Evolutionary conservation across 92 coral and sea anemone genomes (phyloP).

Genomic region (Heliopora coerulea): DNA sequence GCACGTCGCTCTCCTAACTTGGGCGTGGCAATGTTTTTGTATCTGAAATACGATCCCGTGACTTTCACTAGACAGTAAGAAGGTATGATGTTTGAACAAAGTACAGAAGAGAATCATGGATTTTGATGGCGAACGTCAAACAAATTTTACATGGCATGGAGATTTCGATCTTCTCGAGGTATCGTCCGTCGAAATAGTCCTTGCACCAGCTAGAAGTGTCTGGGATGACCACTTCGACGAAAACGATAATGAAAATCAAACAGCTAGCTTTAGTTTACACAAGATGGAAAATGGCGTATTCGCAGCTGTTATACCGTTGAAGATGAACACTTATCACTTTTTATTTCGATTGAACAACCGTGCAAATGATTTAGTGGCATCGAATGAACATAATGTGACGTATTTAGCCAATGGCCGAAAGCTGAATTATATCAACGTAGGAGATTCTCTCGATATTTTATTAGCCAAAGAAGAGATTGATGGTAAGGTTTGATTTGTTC

Average conservation of each 20-base stretch:
- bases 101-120: not conserved
- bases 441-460: slow-evolving; percentile 5
- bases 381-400: slow-evolving; percentile 20
- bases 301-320: slow-evolving; percentile 7
- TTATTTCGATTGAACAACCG: slow-evolving; percentile 24
- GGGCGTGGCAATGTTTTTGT: no score
- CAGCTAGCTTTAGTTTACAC: slow-evolving; percentile 25
- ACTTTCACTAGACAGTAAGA: no score
- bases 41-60: no score
- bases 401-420: slow-evolving; percentile 27
- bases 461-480: not conserved
- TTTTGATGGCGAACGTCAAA: slow-evolving; percentile 1
- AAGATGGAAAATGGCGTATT: slow-evolving; percentile 29
- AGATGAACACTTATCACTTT: slow-evolving; percentile 36
- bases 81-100: no score
- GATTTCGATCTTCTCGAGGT: slow-evolving; percentile 3
- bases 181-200: slow-evolving; percentile 28
- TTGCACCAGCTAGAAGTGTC: slow-evolving; percentile 36
- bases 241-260: not conserved
- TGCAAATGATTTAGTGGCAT: slow-evolving; percentile 16
- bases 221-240: slow-evolving; percentile 39
- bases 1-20: no score
- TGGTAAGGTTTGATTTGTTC: slow-evolving; percentile 3
- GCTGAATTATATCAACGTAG: slow-evolving; percentile 36
- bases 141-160: slow-evolving; percentile 26